phyloP scores from a whole-genome alignment of 1,140 invertebrate genomes.

The Paralvinella palmiformis region DNA sequence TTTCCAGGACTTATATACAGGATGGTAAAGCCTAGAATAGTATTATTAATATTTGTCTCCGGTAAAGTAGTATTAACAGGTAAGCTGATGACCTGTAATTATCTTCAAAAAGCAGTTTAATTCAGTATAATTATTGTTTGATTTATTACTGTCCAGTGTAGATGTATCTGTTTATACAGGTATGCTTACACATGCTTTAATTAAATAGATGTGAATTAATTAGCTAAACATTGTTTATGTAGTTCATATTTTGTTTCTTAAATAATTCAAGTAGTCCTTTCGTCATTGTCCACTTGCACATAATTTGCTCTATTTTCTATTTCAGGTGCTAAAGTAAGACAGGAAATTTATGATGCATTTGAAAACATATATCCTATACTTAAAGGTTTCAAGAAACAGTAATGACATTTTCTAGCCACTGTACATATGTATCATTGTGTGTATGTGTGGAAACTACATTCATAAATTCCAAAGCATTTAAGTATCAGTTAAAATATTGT shows the following conservation, averaged over 20 bases:
- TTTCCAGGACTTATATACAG: conserved; percentile 98
- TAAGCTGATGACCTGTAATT: conserved; percentile 40
- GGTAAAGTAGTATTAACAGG: conserved; percentile 96
- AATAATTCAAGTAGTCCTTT: neutral
- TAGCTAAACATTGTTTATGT: neutral
- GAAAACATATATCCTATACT: conserved; percentile 99
- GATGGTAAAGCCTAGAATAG: conserved; percentile 99
- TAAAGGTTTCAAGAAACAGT: conserved; percentile 96
- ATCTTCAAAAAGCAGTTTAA: neutral
- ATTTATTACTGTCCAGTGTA: neutral
- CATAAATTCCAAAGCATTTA: too few species aligned
- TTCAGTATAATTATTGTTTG: neutral
- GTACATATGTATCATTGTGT: too few species aligned
- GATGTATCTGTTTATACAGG: neutral
- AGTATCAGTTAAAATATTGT: too few species aligned
- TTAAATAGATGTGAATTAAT: neutral
- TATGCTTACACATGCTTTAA: neutral
- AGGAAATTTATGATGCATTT: conserved; percentile 99
- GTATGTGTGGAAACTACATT: too few species aligned
- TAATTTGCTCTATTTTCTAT: conserved; percentile 28
- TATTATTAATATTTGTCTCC: conserved; percentile 97
- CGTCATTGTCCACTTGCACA: neutral
- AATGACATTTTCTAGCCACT: too few species aligned
- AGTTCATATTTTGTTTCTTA: neutral
- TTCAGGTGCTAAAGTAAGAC: conserved; percentile 90